A percentile compares a stretch with the other conserved stretches of the same genome.
phyloP scores from a whole-genome alignment of 2,888 invertebrate species.

The Amiota minor region DNA sequence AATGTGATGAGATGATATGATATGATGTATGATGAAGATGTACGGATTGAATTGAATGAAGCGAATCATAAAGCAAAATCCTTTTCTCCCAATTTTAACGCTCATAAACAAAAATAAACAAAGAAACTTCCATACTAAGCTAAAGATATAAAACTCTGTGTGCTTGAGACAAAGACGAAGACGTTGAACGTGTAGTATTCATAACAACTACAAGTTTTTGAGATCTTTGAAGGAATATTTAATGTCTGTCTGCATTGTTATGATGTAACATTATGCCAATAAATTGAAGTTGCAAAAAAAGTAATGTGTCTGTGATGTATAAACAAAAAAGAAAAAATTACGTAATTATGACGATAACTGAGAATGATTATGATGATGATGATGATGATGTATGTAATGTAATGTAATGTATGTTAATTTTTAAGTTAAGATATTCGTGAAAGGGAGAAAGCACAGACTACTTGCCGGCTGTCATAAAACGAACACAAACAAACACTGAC shows the following conservation, averaged over 20 bases:
- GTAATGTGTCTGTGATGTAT: constrained; percentile 47
- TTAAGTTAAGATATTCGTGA: too few relatives aligned
- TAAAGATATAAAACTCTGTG: neutral
- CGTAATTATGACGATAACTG: neutral
- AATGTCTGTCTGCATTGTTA: neutral
- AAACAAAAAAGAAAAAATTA: neutral
- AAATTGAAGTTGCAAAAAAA: constrained; percentile 19
- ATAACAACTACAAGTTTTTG: neutral
- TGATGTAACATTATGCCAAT: neutral
- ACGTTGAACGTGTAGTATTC: neutral
- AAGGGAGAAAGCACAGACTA: neutral
- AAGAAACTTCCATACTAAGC: neutral
- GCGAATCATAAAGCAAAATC: neutral
- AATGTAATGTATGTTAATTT: neutral
- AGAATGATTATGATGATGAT: constrained; percentile 3
- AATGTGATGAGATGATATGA: neutral
- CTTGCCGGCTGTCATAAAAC: neutral
- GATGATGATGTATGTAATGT: constrained; percentile 19
- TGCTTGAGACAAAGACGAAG: neutral
- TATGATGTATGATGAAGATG: neutral
- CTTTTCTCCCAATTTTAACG: too few relatives aligned
- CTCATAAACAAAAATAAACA: neutral
- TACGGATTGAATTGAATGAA: neutral
- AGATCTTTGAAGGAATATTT: neutral
- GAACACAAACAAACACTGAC: constrained; percentile 13